Percentiles rank a stretch among this genome's conserved stretches.
Evolutionary conservation across 2,113 vertebrate genomes (phyloP).

Genomic region (Melanocharis versteri): DNA sequence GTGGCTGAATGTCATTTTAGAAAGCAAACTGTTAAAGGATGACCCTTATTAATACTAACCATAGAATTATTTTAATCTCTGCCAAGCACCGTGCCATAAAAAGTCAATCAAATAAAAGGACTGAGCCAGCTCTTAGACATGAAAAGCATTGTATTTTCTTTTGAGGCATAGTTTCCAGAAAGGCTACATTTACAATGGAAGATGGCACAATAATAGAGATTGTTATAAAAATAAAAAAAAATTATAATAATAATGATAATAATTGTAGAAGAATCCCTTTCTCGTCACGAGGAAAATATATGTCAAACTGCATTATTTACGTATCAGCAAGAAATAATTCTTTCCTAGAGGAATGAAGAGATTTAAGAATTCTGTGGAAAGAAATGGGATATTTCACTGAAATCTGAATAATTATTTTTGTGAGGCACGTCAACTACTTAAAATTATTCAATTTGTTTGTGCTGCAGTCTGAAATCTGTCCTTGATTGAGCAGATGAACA

Average conservation of each 20-base stretch:
- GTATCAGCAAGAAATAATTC: background rate
- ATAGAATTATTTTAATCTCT: background rate
- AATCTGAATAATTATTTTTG: background rate
- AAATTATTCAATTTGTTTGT: background rate
- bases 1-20: background rate
- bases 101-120: background rate
- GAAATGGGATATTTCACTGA: background rate
- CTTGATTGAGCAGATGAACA: background rate
- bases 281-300: background rate
- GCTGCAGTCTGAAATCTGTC: background rate
- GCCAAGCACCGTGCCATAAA: background rate
- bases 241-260: background rate
- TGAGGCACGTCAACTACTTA: background rate
- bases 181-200: background rate
- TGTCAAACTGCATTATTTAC: background rate
- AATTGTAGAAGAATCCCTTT: fast-evolving
- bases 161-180: background rate
- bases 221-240: background rate
- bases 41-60: background rate
- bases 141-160: background rate
- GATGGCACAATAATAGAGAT: background rate
- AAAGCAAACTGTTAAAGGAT: background rate
- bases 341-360: background rate
- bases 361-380: background rate
- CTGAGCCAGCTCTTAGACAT: background rate